Base-by-base conservation (phyloP, 2,113 vertebrate species). In the Lamprotornis superbus region DNA sequence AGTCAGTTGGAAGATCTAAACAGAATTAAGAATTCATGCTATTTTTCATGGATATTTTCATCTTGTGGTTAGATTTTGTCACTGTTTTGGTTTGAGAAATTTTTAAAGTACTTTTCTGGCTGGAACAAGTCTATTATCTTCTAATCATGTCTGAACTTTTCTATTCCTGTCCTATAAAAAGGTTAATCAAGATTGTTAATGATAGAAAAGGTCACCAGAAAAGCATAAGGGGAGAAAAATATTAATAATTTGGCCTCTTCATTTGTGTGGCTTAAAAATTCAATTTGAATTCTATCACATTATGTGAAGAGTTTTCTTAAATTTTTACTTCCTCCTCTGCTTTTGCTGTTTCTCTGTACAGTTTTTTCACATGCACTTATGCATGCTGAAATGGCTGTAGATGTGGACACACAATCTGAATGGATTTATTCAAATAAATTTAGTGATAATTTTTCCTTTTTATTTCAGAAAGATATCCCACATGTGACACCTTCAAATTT, bases 171-270 rank as follows among this genome's bases (percentile, higher is more conserved):
- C 75, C 37, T 64, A 63, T 64, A 89, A 27, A 67, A 37, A n/a
- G 7, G 2, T 7, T 59, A 67, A 80, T 61, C 33, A 81, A 73
- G 30, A 60, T 56, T 75, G 30, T 37, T 81, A 82, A 82, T 49
- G 20, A 70, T 11, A 55, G 31, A 74, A 61, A 12, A 81, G 22
- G 13, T 53, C 82, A n/a, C 12, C 28, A 88, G 21, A 59, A 78
- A 91, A 83, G 42, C 1, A 0, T 55, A 47, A 59, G 6, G 7
- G 2, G 2, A 2, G 8, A 12, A 18, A 18, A 37, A 30, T 5
- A 37, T 6, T 12, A 63, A 71, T 52, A 8, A 76, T 46, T 57
- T 2, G 3, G 1, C 4, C 3, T 67, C 10, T 53, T 71, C 1
- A 47, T 50, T 50, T 69, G 0, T 53, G n/a, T 47, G 40, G 17